A percentile compares a stretch with the other conserved stretches of the same genome.
These are phyloP conservation scores for Philonicus albiceps DNA, from an alignment of 2,888 invertebrate genomes.

Conservation along the genomic window DNA sequence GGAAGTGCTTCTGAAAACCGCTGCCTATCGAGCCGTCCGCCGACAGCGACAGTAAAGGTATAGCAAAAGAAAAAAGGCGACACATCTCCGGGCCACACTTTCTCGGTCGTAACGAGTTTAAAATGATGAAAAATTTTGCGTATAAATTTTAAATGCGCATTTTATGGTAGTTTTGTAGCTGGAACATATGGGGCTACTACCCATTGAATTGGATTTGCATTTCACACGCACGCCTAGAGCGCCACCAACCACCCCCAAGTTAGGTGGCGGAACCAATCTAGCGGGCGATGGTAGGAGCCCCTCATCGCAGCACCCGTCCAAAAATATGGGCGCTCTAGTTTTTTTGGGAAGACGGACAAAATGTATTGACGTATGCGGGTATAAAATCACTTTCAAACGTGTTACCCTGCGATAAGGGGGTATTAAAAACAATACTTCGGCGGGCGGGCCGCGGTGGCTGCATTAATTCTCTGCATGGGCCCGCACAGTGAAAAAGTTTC, in stretches of 20 bases:
- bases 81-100: conserved; percentile 26
- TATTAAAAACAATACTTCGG: conserved; percentile 43
- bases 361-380: conserved; percentile 44
- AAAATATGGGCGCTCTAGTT: neutral
- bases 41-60: conserved; percentile 3
- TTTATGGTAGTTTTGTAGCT: conserved; percentile 49
- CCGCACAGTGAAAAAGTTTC: neutral
- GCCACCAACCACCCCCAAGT: neutral
- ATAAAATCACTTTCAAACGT: conserved; percentile 46
- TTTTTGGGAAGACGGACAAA: conserved; percentile 26
- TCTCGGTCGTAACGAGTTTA: conserved; percentile 46
- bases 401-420: conserved; percentile 41
- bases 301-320: neutral
- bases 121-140: conserved; percentile 50
- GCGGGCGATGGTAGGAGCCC: neutral
- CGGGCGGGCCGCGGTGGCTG: neutral
- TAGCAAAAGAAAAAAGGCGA: conserved; percentile 17
- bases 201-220: conserved; percentile 29
- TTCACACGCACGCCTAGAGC: conserved; percentile 27
- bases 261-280: neutral
- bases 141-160: conserved; percentile 50
- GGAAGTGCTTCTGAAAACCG: neutral
- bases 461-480: neutral
- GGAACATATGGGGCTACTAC: conserved; percentile 45
- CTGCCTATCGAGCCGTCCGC: neutral